Base-by-base conservation (phyloP, 1,140 invertebrate genomes). In the Pseudomyrmex gracilis region DNA sequence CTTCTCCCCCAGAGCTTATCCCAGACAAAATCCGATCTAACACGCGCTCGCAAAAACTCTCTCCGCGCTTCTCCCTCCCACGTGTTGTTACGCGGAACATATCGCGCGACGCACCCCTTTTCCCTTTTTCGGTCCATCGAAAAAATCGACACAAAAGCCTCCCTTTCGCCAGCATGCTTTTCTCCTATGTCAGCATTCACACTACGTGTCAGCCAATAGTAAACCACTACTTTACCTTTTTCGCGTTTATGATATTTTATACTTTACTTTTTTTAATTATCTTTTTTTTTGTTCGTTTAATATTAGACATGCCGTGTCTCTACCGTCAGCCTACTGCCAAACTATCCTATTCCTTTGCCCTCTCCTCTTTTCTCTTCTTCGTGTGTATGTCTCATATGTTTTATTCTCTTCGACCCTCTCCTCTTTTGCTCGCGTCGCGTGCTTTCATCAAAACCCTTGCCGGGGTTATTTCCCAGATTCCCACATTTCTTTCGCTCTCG, bases 251-350 rank as follows among this genome's bases (percentile, higher is more conserved):
- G 89, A 93, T 93, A 91, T 92, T 93, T 91, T 90, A 80, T 90
- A 88, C 90, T 90, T 90, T 91, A 89, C 77, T 89, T 91, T 87
- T 83, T 88, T 88, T 85, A 70, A 78, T 88, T 83, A 83, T 73
- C 34, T 85, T 82, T 82, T 82, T 82, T 88, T 83, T 85, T 90
- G 80, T 91, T 90, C 74, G 90, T 92, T 92, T 92, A 93, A 90
- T 91, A 90, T 93, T 93, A 91, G 89, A 93, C 90, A 90, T 92
- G 91, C 88, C 91, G 89, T 91, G 90, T 93, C 86, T 93, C 92
- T 93, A 93, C 89, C 91, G 68, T 92, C 90, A 93, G 91, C 90
- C 92, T 94, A 93, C 92, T 92, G 91, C 90, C 90, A 80, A 88
- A 92, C 92, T 93, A 93, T n/a, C 91, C 83, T 90, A 88, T 86